phyloP scores from a whole-genome alignment of 2,888 invertebrate species.

The Parasteatoda lunata region DNA sequence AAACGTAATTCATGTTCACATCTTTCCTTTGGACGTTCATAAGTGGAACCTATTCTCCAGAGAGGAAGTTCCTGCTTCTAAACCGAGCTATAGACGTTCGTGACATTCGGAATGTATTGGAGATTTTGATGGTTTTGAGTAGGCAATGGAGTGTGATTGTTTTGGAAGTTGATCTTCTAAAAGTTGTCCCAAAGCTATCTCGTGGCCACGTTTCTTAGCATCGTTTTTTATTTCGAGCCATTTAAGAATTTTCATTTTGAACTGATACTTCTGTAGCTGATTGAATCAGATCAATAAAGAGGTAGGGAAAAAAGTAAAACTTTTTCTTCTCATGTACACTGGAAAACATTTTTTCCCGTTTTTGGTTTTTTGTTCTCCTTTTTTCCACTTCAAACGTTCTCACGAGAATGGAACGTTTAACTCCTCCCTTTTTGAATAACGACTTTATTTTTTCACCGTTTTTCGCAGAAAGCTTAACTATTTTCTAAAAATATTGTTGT shows the following conservation, averaged over 20 bases:
- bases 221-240: slow-evolving; percentile 28
- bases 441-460: neutral
- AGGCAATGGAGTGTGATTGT: slow-evolving; percentile 45
- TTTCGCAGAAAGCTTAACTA: neutral
- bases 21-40: slow-evolving; percentile 4
- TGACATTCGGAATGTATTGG: slow-evolving; percentile 17
- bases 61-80: slow-evolving; percentile 16
- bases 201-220: slow-evolving; percentile 42
- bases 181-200: slow-evolving; percentile 50
- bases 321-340: neutral
- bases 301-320: neutral
- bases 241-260: slow-evolving; percentile 27
- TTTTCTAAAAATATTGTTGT: slow-evolving; percentile 1
- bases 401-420: slow-evolving; percentile 27
- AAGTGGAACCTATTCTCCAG: slow-evolving; percentile 42
- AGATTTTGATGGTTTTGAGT: slow-evolving; percentile 58
- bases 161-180: slow-evolving; percentile 58
- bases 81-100: slow-evolving; percentile 19
- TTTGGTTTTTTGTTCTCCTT: slow-evolving; percentile 29
- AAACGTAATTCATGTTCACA: no score
- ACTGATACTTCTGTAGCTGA: slow-evolving; percentile 27
- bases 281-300: slow-evolving; percentile 55
- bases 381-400: slow-evolving; percentile 15
- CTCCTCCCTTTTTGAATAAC: slow-evolving; percentile 42
- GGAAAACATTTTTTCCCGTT: neutral